A percentile compares a stretch with the other conserved stretches of the same genome.
Evolutionary conservation across 2,797 vertebrate species (phyloP).

Genomic region (Holocentrus rufus): DNA sequence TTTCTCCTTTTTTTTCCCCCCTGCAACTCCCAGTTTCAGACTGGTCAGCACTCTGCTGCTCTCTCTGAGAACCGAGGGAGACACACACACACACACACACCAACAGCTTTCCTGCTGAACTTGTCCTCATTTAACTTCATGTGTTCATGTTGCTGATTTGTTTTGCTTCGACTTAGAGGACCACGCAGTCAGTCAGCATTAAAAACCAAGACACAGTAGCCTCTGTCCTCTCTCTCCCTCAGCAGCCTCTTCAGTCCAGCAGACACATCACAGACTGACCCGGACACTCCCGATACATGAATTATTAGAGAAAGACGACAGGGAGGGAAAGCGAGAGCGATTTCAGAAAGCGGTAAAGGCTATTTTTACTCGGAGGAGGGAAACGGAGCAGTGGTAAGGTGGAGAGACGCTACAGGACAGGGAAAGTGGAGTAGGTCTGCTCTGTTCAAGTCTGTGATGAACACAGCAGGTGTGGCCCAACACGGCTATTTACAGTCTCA

Average conservation of each 20-base stretch:
- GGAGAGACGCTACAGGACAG: slow-evolving; percentile 5
- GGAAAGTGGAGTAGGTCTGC: slow-evolving; percentile 10
- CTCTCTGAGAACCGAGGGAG: slow-evolving; percentile 14
- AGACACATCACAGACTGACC: neutral
- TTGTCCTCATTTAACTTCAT: slow-evolving; percentile 29
- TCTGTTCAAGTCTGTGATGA: slow-evolving; percentile 25
- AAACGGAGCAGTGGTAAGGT: slow-evolving; percentile 31
- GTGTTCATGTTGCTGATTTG: slow-evolving; percentile 35
- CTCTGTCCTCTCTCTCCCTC: slow-evolving; percentile 47
- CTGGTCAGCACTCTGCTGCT: slow-evolving; percentile 32
- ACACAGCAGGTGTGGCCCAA: slow-evolving; percentile 6
- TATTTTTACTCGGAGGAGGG: slow-evolving; percentile 61
- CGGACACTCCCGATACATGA: slow-evolving; percentile 51
- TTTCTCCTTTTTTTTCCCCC: slow-evolving; percentile 5
- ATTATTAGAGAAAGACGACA: slow-evolving; percentile 58
- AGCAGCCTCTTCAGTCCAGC: slow-evolving; percentile 38
- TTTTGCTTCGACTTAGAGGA: slow-evolving; percentile 59
- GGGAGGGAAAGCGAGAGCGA: slow-evolving; percentile 34
- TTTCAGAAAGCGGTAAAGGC: slow-evolving; percentile 36
- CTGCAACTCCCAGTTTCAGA: neutral
- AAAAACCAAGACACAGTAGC: slow-evolving; percentile 47
- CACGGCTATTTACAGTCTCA: slow-evolving; percentile 12
- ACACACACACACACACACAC: slow-evolving; percentile 1
- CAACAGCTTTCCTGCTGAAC: slow-evolving; percentile 9
- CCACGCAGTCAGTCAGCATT: slow-evolving; percentile 66